Percentiles rank a stretch among this genome's conserved stretches.
phyloP scores from a whole-genome alignment of 2,113 vertebrate genomes.

The Saguinus imperator region DNA sequence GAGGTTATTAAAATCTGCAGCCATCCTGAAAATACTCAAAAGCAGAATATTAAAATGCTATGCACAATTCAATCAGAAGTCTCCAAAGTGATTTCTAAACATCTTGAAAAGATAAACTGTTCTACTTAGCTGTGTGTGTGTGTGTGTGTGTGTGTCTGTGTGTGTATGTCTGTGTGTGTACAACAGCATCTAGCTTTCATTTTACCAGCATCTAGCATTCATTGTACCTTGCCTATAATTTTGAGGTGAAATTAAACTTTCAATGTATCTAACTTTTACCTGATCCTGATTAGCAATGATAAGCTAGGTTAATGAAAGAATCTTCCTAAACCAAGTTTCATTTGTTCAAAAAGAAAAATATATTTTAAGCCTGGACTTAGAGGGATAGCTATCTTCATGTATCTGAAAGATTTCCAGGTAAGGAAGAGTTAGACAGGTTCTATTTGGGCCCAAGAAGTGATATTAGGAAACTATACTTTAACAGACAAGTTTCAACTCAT shows the following conservation, averaged over 20 bases:
- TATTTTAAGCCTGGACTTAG: not conserved
- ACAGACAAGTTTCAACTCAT: not conserved
- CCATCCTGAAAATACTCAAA: conserved; percentile 11
- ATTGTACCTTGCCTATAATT: not conserved
- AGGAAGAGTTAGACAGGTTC: not conserved
- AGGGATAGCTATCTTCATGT: not conserved
- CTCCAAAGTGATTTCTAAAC: not conserved
- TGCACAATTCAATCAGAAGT: not conserved
- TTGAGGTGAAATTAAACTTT: not conserved
- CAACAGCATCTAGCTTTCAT: not conserved
- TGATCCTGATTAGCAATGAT: not conserved
- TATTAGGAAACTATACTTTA: not conserved
- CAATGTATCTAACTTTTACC: not conserved
- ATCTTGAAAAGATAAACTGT: not conserved
- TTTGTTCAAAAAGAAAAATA: not conserved
- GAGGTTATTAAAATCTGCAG: conserved; percentile 35
- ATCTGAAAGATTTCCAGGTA: not conserved
- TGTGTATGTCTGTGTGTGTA: too few species aligned
- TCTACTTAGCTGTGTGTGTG: not conserved
- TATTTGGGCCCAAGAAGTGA: not conserved
- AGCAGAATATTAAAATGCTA: not conserved
- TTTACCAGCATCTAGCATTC: not conserved
- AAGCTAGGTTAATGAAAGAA: not conserved
- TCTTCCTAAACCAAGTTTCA: not conserved
- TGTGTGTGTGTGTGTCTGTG: too few species aligned